Percentiles rank a stretch among this genome's conserved stretches.
Evolutionary conservation across 1,140 invertebrate species (phyloP).

Genomic region (Caenorhabditis tropicalis): DNA sequence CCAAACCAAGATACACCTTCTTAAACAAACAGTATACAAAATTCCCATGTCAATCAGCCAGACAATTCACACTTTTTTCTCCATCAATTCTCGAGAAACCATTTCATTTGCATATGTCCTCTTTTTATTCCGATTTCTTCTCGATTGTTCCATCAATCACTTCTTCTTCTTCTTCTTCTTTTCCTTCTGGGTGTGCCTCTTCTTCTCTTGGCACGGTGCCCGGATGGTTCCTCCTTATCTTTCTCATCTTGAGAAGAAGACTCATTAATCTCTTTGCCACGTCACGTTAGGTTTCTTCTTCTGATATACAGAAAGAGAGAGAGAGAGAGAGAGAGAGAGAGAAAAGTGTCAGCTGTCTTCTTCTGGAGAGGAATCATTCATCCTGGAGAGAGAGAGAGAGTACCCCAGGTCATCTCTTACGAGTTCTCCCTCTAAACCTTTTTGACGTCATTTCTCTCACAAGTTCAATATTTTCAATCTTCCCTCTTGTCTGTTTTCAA

Average conservation of each 20-base stretch:
- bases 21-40: too few species aligned
- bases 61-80: too few species aligned
- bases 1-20: too few species aligned
- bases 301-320: too few species aligned
- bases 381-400: too few species aligned
- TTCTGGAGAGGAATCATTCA: too few species aligned
- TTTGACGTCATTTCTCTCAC: too few species aligned
- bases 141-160: not conserved
- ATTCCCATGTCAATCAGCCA: not conserved
- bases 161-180: not conserved
- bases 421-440: too few species aligned
- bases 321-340: not conserved
- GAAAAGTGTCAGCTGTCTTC: not conserved
- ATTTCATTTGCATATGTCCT: slow-evolving; percentile 37
- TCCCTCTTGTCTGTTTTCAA: too few species aligned
- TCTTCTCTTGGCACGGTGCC: not conserved
- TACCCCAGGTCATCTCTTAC: too few species aligned
- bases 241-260: not conserved
- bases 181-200: not conserved
- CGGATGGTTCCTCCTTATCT: not conserved
- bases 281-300: not conserved
- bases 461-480: too few species aligned
- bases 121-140: not conserved
- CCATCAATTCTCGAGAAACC: not conserved
- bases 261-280: slow-evolving; percentile 27